phyloP scores from a whole-genome alignment of 1,140 invertebrate species.

The Daktulosphaira vitifoliae region DNA sequence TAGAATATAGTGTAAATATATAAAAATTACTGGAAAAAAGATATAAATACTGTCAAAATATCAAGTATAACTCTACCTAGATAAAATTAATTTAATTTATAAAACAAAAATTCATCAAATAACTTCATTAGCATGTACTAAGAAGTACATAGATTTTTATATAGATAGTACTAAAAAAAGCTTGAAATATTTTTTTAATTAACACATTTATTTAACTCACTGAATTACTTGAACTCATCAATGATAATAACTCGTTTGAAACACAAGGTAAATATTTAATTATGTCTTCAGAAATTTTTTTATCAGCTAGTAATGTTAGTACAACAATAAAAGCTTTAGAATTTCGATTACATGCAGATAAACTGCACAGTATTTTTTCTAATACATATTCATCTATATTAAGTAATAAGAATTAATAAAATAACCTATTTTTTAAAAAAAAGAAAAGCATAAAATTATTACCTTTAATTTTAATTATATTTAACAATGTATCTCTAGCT shows the following conservation, averaged over 20 bases:
- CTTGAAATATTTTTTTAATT: too few relatives aligned
- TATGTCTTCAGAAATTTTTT: background rate
- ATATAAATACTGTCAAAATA: too few relatives aligned
- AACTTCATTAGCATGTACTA: too few relatives aligned
- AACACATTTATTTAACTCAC: constrained; percentile 1
- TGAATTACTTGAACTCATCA: constrained; percentile 4
- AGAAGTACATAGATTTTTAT: too few relatives aligned
- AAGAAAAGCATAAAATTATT: background rate
- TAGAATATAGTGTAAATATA: too few relatives aligned
- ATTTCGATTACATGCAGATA: constrained; percentile 1
- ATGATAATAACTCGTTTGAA: background rate
- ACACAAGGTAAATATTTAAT: constrained; percentile 3
- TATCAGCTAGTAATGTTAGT: constrained; percentile 8
- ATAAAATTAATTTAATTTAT: too few relatives aligned
- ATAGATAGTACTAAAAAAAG: too few relatives aligned
- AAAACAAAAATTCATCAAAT: too few relatives aligned
- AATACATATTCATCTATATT: constrained; percentile 10
- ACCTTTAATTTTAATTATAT: constrained; percentile 42
- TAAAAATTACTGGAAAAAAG: too few relatives aligned
- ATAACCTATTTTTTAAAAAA: too few relatives aligned
- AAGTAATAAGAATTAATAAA: background rate
- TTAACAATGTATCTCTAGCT: constrained; percentile 43
- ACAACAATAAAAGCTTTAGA: constrained; percentile 21
- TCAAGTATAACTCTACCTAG: too few relatives aligned
- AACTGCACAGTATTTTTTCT: background rate